Evolutionary conservation across 2,113 vertebrate genomes (phyloP).

Genomic region (Rallus limicola): DNA sequence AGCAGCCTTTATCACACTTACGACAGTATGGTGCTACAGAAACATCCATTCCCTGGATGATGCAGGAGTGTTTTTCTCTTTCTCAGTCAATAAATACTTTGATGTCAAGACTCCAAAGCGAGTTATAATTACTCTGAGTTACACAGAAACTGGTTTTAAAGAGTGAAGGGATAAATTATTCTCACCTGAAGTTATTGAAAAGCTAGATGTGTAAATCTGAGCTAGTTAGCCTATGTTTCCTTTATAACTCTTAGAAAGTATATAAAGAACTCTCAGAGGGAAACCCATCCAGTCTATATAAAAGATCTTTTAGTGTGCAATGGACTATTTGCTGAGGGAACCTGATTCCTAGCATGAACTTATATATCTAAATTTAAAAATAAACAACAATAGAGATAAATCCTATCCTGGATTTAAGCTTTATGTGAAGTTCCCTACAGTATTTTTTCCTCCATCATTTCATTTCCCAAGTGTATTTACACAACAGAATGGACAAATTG

Average conservation of each 20-base stretch:
- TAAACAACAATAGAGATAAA: neutral
- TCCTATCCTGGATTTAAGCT: neutral
- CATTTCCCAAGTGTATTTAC: neutral
- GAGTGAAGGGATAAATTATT: neutral
- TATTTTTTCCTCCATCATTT: neutral
- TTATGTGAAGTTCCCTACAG: neutral
- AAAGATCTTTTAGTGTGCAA: neutral
- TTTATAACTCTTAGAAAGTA: neutral
- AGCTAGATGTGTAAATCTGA: neutral
- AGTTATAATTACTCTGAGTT: neutral
- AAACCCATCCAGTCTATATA: neutral
- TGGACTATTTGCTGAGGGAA: neutral
- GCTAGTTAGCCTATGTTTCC: neutral
- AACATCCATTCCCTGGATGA: neutral
- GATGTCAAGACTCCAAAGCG: neutral
- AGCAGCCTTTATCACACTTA: neutral
- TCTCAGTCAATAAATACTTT: neutral
- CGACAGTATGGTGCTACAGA: neutral
- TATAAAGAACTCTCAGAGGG: neutral
- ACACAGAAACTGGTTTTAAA: neutral
- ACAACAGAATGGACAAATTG: neutral
- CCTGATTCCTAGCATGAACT: fast-evolving
- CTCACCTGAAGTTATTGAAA: neutral
- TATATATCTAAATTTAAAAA: neutral
- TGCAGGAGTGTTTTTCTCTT: neutral